Conservation (phyloP, 2,113 vertebrate genomes). For the Amphilophus citrinellus region DNA sequence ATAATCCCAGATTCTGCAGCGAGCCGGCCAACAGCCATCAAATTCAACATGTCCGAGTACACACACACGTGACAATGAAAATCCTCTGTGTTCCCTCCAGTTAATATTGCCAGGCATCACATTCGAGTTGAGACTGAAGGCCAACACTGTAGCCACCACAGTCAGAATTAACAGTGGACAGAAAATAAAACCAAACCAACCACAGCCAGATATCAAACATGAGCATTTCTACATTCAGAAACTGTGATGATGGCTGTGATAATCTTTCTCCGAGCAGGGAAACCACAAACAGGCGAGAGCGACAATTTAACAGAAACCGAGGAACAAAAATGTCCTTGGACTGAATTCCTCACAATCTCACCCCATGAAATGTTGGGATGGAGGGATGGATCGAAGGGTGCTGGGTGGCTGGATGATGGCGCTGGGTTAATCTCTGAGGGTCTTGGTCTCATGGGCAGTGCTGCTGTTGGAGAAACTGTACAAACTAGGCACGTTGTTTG, state of each 20-base stretch:
- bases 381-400: constrained; percentile 3
- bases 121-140: background rate
- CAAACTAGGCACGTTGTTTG: constrained; percentile 75
- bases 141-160: background rate
- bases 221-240: constrained; percentile 46
- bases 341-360: constrained; percentile 15
- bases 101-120: background rate
- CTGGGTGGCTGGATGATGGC: constrained; percentile 17
- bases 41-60: background rate
- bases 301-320: background rate
- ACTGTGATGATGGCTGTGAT: background rate
- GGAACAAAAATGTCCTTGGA: background rate
- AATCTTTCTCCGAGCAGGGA: background rate
- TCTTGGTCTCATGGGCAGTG: constrained; percentile 68
- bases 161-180: background rate
- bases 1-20: background rate
- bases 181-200: background rate
- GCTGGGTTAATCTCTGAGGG: constrained; percentile 57
- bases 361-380: constrained; percentile 6
- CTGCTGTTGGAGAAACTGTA: constrained; percentile 69
- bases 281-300: background rate
- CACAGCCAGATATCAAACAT: background rate
- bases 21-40: background rate
- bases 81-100: background rate
- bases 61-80: background rate